Conservation (phyloP, 2,888 invertebrate genomes). For the Tanypteryx hageni region DNA sequence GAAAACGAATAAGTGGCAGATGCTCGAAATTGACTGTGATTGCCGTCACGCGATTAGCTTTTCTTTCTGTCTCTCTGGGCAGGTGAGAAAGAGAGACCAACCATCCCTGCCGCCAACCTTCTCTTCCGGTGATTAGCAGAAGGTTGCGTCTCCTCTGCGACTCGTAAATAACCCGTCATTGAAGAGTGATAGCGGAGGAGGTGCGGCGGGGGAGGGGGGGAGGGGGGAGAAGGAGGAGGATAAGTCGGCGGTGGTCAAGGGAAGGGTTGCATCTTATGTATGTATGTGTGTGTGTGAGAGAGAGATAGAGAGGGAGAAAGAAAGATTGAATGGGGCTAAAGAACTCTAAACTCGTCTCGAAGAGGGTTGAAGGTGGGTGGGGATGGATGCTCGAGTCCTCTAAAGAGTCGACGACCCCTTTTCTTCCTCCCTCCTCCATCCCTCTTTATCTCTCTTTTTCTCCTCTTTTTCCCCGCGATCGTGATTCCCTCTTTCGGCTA, state of each 20-base stretch:
- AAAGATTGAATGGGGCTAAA: constrained; percentile 59
- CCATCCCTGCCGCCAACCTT: too few species aligned
- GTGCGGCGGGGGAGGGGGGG: not conserved
- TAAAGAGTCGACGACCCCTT: constrained; percentile 2
- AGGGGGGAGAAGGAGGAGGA: not conserved
- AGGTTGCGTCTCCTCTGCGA: not conserved
- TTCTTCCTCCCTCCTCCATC: not conserved
- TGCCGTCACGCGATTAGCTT: constrained; percentile 23
- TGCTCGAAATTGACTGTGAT: constrained; percentile 7
- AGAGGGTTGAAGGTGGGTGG: constrained; percentile 29
- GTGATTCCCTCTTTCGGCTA: constrained; percentile 22
- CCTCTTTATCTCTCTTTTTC: not conserved
- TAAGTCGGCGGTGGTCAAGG: constrained; percentile 35
- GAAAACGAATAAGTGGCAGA: not conserved
- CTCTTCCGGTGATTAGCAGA: constrained; percentile 12
- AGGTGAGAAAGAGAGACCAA: not conserved
- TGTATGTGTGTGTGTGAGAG: not conserved
- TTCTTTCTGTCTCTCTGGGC: not conserved
- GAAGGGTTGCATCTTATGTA: constrained; percentile 3
- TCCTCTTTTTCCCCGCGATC: not conserved
- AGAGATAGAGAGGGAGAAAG: not conserved
- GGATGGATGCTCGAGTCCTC: not conserved
- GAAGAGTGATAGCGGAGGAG: not conserved
- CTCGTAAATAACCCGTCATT: constrained; percentile 12
- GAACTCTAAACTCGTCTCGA: constrained; percentile 54